These are phyloP conservation scores for Drosophila ironensis DNA, from an alignment of 1,140 invertebrate species.

Conservation along the genomic window DNA sequence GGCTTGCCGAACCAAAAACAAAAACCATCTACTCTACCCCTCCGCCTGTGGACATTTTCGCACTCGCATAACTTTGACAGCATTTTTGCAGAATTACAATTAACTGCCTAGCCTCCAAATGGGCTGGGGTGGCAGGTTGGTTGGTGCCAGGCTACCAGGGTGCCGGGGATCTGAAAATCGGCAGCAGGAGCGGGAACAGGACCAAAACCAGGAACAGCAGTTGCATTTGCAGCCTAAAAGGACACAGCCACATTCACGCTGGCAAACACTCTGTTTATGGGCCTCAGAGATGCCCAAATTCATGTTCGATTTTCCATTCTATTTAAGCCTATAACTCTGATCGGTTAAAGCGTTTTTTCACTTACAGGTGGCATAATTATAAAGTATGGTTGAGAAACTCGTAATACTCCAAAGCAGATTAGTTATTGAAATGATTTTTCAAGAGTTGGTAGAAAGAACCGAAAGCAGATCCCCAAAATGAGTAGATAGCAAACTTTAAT, in stretches of 20 bases:
- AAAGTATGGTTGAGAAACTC: too few species aligned
- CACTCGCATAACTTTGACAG: constrained; percentile 77
- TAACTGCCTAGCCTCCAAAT: constrained; percentile 54
- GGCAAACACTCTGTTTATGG: neutral
- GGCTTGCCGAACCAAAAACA: constrained; percentile 18
- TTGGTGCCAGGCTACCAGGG: neutral
- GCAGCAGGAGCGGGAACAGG: neutral
- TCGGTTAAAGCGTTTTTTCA: too few species aligned
- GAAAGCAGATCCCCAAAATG: too few species aligned
- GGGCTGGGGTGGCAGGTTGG: neutral
- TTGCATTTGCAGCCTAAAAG: constrained; percentile 48
- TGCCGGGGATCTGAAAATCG: neutral
- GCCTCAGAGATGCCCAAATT: constrained; percentile 1
- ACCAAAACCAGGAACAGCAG: constrained; percentile 25
- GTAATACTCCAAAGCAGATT: too few species aligned
- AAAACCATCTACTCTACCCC: constrained; percentile 13
- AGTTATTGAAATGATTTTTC: too few species aligned
- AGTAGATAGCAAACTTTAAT: too few species aligned
- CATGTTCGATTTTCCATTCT: neutral
- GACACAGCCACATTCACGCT: constrained; percentile 37
- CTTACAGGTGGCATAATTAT: too few species aligned
- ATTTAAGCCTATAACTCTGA: neutral
- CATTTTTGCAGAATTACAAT: constrained; percentile 75
- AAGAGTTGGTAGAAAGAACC: too few species aligned
- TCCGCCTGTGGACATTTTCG: constrained; percentile 65